phyloP scores from a whole-genome alignment of 2,797 vertebrate genomes.

The Chromobotia macracanthus region DNA sequence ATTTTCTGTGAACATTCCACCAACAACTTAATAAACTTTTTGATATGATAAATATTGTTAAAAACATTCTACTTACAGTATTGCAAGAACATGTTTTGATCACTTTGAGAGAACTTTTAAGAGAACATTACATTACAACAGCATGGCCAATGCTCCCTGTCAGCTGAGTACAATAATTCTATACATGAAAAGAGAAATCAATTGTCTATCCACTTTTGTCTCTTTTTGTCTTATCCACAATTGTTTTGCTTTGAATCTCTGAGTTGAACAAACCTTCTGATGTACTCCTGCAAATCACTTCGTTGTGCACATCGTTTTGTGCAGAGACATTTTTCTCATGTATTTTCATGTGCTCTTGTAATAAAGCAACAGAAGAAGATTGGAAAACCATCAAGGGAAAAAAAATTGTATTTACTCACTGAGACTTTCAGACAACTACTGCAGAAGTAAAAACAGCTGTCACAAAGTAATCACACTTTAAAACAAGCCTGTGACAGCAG shows the following conservation, averaged over 20 bases:
- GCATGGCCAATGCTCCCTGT: no score
- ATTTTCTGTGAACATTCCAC: no score
- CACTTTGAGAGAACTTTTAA: no score
- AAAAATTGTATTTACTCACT: background rate
- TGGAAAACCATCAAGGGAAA: background rate
- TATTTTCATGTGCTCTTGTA: background rate
- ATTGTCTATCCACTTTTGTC: background rate
- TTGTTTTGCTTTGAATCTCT: background rate
- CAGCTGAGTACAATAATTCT: background rate
- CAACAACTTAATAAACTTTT: no score
- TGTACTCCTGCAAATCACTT: no score
- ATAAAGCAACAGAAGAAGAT: background rate
- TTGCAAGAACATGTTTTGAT: no score
- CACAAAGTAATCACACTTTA: background rate
- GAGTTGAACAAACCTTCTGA: background rate
- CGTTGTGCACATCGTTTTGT: background rate
- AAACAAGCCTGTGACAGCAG: background rate
- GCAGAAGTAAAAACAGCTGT: background rate
- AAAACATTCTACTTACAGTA: no score
- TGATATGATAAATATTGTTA: no score
- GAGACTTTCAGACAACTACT: background rate
- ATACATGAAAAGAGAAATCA: slow-evolving; percentile 10
- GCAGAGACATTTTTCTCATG: no score
- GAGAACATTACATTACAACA: no score
- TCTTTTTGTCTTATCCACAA: no score